A percentile compares a stretch with the other conserved stretches of the same genome.
Evolutionary conservation across 2,797 vertebrate genomes (phyloP).

Genomic region (Bradypodion pumilum): DNA sequence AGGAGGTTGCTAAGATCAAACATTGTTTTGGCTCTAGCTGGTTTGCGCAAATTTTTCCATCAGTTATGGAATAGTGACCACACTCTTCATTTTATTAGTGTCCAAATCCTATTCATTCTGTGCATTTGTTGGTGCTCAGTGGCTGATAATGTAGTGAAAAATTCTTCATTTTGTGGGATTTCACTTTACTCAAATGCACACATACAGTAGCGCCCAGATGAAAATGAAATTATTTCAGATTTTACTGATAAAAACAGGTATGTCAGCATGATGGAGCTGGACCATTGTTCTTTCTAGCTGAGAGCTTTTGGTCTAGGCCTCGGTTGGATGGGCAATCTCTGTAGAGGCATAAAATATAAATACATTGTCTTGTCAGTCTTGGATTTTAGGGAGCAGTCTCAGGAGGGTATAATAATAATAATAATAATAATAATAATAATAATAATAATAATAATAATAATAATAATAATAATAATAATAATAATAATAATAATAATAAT

Average conservation of each 20-base stretch:
- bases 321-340: background rate
- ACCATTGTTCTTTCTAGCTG: background rate
- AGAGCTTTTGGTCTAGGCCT: background rate
- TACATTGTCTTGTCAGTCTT: background rate
- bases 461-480: no score
- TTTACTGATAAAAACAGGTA: background rate
- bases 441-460: no score
- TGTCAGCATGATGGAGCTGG: background rate
- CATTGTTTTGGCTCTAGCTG: background rate
- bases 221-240: background rate
- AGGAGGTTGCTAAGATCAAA: background rate
- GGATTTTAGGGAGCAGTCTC: background rate
- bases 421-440: no score
- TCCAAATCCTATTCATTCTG: conserved; percentile 1
- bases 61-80: background rate
- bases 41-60: background rate
- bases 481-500: no score
- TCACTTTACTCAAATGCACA: background rate
- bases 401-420: background rate
- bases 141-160: background rate
- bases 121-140: background rate
- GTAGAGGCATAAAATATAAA: background rate
- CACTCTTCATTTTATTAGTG: background rate
- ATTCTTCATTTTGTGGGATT: background rate
- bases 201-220: background rate